Evolutionary conservation across 2,888 invertebrate species (phyloP).

Genomic region (Nebria salina): DNA sequence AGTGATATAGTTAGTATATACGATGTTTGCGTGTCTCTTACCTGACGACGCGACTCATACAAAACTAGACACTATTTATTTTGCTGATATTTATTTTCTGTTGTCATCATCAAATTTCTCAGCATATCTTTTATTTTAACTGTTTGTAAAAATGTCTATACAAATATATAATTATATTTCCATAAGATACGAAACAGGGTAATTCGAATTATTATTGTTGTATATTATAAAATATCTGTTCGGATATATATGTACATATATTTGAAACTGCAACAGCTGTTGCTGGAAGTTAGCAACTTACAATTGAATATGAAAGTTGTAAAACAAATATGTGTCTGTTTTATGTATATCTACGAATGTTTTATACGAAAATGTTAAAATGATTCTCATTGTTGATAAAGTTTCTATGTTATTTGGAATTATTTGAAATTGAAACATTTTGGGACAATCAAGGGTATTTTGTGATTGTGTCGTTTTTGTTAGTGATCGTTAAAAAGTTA

Average conservation of each 20-base stretch:
- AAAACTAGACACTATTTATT: background rate
- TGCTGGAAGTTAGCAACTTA: background rate
- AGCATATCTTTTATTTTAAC: background rate
- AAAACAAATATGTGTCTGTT: background rate
- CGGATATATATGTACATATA: background rate
- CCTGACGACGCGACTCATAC: background rate
- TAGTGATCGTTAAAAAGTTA: background rate
- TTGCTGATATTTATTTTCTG: background rate
- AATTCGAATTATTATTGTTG: background rate
- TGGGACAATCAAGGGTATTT: background rate
- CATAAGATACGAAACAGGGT: background rate
- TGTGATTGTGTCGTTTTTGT: background rate
- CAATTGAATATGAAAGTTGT: background rate
- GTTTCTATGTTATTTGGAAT: background rate
- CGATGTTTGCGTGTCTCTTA: background rate
- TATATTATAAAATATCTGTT: background rate
- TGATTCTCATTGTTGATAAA: background rate
- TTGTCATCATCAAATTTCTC: background rate
- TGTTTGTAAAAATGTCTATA: background rate
- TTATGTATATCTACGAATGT: background rate
- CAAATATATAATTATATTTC: background rate
- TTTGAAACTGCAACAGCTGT: background rate
- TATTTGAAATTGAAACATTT: background rate
- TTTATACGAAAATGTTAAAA: background rate
- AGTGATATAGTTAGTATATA: conserved; percentile 2